phyloP scores from a whole-genome alignment of 2,888 invertebrate species.

The Sepiola atlantica region DNA sequence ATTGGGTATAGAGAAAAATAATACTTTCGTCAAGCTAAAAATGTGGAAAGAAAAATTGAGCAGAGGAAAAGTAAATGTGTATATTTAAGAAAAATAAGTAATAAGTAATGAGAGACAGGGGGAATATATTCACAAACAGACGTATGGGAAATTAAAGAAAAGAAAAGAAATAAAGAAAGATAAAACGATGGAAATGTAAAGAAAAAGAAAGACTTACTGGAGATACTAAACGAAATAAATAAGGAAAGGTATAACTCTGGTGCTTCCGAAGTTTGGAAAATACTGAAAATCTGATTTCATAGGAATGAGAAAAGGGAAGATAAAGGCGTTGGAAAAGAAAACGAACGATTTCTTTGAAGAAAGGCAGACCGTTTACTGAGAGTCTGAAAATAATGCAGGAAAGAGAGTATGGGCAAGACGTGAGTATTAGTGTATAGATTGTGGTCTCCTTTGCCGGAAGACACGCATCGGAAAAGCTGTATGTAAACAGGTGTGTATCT shows the following conservation, averaged over 20 bases:
- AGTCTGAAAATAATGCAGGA: not conserved
- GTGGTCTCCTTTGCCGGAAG: not conserved
- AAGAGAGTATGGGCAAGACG: not conserved
- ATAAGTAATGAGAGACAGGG: no score
- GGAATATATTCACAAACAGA: no score
- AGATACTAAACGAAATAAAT: no score
- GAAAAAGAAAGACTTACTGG: no score
- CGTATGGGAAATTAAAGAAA: not conserved
- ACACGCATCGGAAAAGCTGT: not conserved
- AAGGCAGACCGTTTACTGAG: not conserved
- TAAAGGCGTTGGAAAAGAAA: not conserved
- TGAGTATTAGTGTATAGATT: not conserved
- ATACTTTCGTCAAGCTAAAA: not conserved
- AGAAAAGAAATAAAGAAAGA: no score
- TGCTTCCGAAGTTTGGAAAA: not conserved
- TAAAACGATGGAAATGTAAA: no score
- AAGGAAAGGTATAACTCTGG: no score
- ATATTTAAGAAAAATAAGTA: no score
- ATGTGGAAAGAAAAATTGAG: not conserved
- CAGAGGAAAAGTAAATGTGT: not conserved
- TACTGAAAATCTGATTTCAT: not conserved
- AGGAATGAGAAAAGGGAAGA: not conserved
- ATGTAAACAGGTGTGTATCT: not conserved
- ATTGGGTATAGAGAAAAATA: not conserved
- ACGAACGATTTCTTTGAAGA: not conserved